Conservation (phyloP, 2,888 invertebrate species). For the Thalpophila matura region DNA sequence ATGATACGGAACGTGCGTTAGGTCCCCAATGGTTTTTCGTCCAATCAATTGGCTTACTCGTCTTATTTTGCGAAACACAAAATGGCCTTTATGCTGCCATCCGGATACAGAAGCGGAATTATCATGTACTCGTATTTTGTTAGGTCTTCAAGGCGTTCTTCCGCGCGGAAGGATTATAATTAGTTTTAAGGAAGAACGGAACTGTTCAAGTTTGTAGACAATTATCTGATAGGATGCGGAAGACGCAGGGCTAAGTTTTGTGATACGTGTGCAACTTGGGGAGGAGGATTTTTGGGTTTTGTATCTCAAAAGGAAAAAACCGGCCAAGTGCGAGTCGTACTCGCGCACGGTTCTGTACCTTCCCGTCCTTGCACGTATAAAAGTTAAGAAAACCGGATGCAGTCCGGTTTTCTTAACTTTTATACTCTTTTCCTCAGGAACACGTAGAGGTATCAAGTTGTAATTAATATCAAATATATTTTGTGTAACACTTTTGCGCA, state of each 20-base stretch:
- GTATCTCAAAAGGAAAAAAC: too few species aligned
- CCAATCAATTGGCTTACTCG: slow-evolving; percentile 37
- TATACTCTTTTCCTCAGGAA: too few species aligned
- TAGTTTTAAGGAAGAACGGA: slow-evolving; percentile 33
- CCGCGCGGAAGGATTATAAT: slow-evolving; percentile 49
- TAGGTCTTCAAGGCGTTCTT: slow-evolving; percentile 34
- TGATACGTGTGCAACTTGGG: too few species aligned
- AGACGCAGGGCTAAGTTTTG: neutral
- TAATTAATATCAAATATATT: too few species aligned
- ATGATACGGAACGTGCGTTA: slow-evolving; percentile 9
- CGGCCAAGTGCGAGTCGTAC: too few species aligned
- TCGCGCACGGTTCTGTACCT: too few species aligned
- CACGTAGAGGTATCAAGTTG: too few species aligned
- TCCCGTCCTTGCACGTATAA: too few species aligned
- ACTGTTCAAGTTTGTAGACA: slow-evolving; percentile 32
- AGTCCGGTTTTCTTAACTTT: too few species aligned
- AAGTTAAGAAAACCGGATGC: too few species aligned
- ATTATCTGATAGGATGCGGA: slow-evolving; percentile 20
- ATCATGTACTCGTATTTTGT: slow-evolving; percentile 26
- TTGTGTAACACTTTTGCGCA: slow-evolving; percentile 56
- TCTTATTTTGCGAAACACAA: slow-evolving; percentile 28
- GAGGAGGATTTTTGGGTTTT: too few species aligned
- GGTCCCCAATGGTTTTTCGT: slow-evolving; percentile 25
- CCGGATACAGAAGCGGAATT: slow-evolving; percentile 36
- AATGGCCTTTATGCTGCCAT: slow-evolving; percentile 10